A percentile compares a stretch with the other conserved stretches of the same genome.
phyloP scores from a whole-genome alignment of 2,888 invertebrate genomes.

The Diachrysia chrysitis region DNA sequence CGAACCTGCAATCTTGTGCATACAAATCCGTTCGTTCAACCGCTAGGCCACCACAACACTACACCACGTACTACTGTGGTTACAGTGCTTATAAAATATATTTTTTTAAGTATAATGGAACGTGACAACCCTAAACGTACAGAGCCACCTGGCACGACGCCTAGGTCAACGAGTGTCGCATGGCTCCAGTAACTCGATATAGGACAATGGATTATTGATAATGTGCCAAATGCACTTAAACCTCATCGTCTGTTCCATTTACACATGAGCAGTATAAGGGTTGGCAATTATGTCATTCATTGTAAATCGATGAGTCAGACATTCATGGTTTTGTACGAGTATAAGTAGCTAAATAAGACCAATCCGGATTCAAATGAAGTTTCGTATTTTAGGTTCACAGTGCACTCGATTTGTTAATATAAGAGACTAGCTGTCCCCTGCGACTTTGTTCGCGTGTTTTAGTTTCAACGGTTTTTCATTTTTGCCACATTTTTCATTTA shows the following conservation, averaged over 20 bases:
- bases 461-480: no score
- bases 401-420: no score
- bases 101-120: background rate
- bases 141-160: slow-evolving; percentile 60
- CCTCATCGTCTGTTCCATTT: slow-evolving; percentile 20
- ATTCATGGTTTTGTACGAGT: background rate
- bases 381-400: no score
- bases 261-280: slow-evolving; percentile 13
- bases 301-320: background rate
- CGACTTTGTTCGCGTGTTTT: no score
- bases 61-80: no score
- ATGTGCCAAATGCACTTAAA: slow-evolving; percentile 50
- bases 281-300: slow-evolving; percentile 22
- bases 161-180: slow-evolving; percentile 60
- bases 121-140: slow-evolving; percentile 35
- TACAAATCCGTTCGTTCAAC: no score
- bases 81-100: no score
- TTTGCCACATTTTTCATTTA: no score
- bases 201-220: slow-evolving; percentile 53
- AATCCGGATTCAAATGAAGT: no score
- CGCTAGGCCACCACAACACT: no score
- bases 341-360: background rate
- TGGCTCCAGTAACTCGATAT: slow-evolving; percentile 42
- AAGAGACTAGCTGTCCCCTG: no score
- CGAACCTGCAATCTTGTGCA: no score